Conservation (phyloP, 2,797 vertebrate genomes). For the Sebastiscus albofasciatus region DNA sequence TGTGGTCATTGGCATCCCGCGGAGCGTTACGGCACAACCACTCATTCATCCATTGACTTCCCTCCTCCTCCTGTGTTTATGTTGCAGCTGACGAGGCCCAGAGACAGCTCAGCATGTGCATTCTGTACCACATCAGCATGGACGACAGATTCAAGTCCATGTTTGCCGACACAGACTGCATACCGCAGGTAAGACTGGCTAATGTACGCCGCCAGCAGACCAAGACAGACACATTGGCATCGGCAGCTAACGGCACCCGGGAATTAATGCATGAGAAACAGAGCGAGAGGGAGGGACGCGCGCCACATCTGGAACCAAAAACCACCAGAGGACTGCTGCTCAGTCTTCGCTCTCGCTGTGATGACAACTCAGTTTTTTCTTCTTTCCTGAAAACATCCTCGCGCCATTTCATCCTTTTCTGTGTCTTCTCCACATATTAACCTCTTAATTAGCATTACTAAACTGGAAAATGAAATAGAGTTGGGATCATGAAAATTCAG, state of each 20-base stretch:
- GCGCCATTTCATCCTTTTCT: not conserved
- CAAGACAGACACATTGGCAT: conserved; percentile 52
- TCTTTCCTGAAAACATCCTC: conserved; percentile 13
- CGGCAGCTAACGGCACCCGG: conserved; percentile 28
- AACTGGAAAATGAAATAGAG: no score
- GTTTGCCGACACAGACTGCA: conserved; percentile 94
- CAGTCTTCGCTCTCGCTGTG: conserved; percentile 26
- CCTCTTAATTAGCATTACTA: not conserved
- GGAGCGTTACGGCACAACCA: conserved; percentile 51
- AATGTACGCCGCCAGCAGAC: conserved; percentile 51
- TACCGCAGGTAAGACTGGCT: conserved; percentile 90
- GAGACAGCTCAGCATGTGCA: conserved; percentile 91
- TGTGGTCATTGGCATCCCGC: conserved; percentile 63
- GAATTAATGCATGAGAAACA: conserved; percentile 47
- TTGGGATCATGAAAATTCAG: not conserved
- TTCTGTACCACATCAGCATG: conserved; percentile 96
- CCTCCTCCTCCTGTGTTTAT: conserved; percentile 65
- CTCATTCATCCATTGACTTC: conserved; percentile 66
- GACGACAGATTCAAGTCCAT: conserved; percentile 92
- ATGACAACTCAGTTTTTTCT: conserved; percentile 33
- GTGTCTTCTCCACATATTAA: not conserved
- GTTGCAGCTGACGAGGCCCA: conserved; percentile 92
- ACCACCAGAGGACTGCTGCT: conserved; percentile 43
- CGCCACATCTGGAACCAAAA: conserved; percentile 54
- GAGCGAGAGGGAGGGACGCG: not conserved